Base-by-base conservation (phyloP, 92 coral and sea anemone species). In the Micromussa lordhowensis region DNA sequence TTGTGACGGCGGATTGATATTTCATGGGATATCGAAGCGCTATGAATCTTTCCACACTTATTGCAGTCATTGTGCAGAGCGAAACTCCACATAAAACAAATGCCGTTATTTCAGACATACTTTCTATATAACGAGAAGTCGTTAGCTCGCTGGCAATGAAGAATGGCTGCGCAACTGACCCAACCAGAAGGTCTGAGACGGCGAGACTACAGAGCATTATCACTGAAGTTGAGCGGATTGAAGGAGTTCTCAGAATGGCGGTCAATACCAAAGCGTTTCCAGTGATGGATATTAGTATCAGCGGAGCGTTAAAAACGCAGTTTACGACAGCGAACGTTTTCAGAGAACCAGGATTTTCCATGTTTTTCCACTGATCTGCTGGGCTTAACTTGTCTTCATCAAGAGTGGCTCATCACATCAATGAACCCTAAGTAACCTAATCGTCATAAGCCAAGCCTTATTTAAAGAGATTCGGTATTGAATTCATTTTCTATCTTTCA, bases 141-240 rank as follows among this genome's bases (percentile, higher is more conserved):
- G 78, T 77, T 24, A 86, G 36, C 32, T 86, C 84, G 16, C 55
- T 77, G 19, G 78, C 78, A 24, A 86, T 70, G 21, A 86, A 86
- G 5, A 86, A 53, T 1, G 89, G 89, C 49, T 86, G 89, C 12
- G 38, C 82, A 12, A 68, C 48, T 30, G 31, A 64, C 14, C 84
- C 89, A 78, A 86, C 89, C 31, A 77, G 83, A 66, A 86, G 68
- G 14, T 86, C 89, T 36, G 89, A 64, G 12, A 86, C 76, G 48
- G 89, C 84, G 29, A 86, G 54, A 69, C 68, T 79, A 68, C 63
- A 51, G 35, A 86, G 89, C 89, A 86, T 64, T 2, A 10, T 10
- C 61, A 66, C 64, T 35, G 89, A 86, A 21, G 89, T 5, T 31
- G 84, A 64, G n/a, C 69, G 84, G 49, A 78, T 30, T 53, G 77